Evolutionary conservation across 2,113 vertebrate species (phyloP), one percentile per base, ranked within the genome.

Genomic region (Spheniscus mendiculus): DNA sequence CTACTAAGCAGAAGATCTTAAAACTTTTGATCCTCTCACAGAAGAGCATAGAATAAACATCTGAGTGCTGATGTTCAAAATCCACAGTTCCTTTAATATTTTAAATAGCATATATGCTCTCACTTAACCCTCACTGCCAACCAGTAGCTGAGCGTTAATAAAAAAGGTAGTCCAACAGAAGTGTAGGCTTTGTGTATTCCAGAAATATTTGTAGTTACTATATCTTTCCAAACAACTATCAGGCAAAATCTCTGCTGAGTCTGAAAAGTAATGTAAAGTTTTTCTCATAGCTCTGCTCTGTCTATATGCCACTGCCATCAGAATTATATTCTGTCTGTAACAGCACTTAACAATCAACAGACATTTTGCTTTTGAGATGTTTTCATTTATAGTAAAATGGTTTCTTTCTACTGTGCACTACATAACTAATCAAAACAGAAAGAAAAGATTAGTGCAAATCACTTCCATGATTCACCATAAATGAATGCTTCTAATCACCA

Each of bases 201-300:
- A 83, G 93, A 90, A 97, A 74, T 96, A 94, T 79, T 16, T 67
- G 58, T 84, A 88, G 62, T 92, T 87, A 90, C 70, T 74, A 10
- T 36, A 65, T 67, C 86, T 97, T 93, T 94, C 83, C 97, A 97
- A 96, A 86, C 87, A 84, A 95, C 87, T 96, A 96, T 92, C 96
- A 83, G 45, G 72, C 38, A 94, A 83, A 86, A 70, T n/a, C 58
- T 73, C 79, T 77, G 76, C 95, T 90, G 97, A 94, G 90, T 88
- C 73, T 89, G 79, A 55, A 84, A 62, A 56, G 61, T 52, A 78
- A 86, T 18, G 73, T 22, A 27, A 76, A 62, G 42, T 44, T 73
- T 71, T 87, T 62, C 62, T 85, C 47, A 47, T 32, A 44, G 53
- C 42, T 78, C 62, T 73, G 52, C 38, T 71, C 90, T 90, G 38